Evolutionary conservation across 2,797 vertebrate genomes (phyloP).

Genomic region (Squalus acanthias): DNA sequence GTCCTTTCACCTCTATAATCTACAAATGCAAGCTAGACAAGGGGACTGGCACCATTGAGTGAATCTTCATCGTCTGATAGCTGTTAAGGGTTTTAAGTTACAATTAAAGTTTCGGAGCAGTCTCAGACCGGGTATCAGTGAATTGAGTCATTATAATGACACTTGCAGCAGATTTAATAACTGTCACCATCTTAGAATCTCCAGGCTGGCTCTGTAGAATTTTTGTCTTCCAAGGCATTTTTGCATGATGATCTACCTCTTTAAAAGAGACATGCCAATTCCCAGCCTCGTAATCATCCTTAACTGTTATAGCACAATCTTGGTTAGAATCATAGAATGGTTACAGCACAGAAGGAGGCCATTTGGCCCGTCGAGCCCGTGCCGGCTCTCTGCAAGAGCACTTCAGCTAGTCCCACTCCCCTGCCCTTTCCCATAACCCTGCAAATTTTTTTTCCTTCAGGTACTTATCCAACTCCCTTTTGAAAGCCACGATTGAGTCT

Average conservation of each 20-base stretch:
- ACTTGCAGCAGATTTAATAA: not conserved
- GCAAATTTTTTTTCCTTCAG: too few species aligned
- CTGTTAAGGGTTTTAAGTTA: conserved; percentile 7
- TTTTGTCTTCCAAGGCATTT: not conserved
- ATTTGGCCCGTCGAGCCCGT: too few species aligned
- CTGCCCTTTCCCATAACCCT: too few species aligned
- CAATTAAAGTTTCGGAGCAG: not conserved
- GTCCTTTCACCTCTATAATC: not conserved
- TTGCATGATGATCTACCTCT: not conserved
- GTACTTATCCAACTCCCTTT: too few species aligned
- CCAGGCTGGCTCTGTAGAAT: not conserved
- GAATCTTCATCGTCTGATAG: not conserved
- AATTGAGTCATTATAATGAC: not conserved
- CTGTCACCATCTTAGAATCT: not conserved
- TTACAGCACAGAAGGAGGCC: too few species aligned
- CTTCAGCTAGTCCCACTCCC: too few species aligned
- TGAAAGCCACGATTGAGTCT: too few species aligned
- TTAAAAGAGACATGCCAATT: not conserved
- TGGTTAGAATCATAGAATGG: too few species aligned
- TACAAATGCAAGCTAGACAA: not conserved
- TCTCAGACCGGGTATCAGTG: not conserved
- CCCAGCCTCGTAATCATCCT: not conserved
- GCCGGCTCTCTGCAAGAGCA: too few species aligned
- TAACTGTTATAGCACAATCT: not conserved
- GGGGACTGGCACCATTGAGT: not conserved